A percentile compares a stretch with the other conserved stretches of the same genome.
Evolutionary conservation across 2,888 invertebrate species (phyloP).

Genomic region (Tachystola acroxantha): DNA sequence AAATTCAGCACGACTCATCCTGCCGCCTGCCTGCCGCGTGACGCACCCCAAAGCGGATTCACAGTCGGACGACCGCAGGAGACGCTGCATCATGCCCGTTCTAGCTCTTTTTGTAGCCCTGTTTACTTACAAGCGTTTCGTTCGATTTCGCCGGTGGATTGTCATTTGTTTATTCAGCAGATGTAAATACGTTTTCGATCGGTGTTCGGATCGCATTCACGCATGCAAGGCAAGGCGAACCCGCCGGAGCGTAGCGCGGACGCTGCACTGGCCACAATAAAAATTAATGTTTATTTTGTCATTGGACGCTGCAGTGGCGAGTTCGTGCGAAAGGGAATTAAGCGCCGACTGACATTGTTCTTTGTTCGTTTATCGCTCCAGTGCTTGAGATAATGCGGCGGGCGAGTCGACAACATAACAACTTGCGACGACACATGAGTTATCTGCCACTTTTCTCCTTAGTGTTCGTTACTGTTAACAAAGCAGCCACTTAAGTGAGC

Average conservation of each 20-base stretch:
- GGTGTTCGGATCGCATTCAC: slow-evolving; percentile 45
- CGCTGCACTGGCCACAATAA: slow-evolving; percentile 39
- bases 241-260: slow-evolving; percentile 41
- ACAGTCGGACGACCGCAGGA: slow-evolving; percentile 36
- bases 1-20: slow-evolving; percentile 48
- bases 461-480: slow-evolving; percentile 48
- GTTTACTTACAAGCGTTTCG: slow-evolving; percentile 35
- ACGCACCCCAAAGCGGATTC: slow-evolving; percentile 49
- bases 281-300: slow-evolving; percentile 66
- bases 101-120: slow-evolving; percentile 19
- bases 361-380: slow-evolving; percentile 75
- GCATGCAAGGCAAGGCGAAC: slow-evolving; percentile 37
- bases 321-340: slow-evolving; percentile 70
- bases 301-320: slow-evolving; percentile 50
- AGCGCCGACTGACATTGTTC: slow-evolving; percentile 69
- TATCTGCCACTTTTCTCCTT: slow-evolving; percentile 70
- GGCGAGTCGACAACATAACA: slow-evolving; percentile 38
- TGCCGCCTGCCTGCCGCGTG: slow-evolving; percentile 29
- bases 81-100: slow-evolving; percentile 17
- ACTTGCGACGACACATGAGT: slow-evolving; percentile 49
- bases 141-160: slow-evolving; percentile 56
- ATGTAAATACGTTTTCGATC: slow-evolving; percentile 55
- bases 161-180: slow-evolving; percentile 40
- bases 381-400: slow-evolving; percentile 66
- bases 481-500: slow-evolving; percentile 47